These are phyloP conservation scores for Smutsia temminckii DNA, from an alignment of 2,797 vertebrate species.

Conservation along the genomic window DNA sequence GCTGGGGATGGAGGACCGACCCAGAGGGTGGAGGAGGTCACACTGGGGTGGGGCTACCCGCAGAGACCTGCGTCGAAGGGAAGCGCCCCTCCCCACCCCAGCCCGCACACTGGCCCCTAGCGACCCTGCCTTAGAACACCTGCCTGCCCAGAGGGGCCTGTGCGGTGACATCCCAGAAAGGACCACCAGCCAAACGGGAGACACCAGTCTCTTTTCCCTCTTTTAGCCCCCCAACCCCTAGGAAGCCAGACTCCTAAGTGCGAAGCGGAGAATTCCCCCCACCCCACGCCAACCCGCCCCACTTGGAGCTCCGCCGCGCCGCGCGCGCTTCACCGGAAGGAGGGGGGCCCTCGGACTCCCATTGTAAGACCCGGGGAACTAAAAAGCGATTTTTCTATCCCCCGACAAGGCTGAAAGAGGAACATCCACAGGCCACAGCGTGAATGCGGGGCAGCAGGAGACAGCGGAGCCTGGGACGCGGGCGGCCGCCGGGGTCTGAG, in stretches of 20 bases:
- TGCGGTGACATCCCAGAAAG: neutral
- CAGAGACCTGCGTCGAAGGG: neutral
- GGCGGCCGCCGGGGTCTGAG: accelerated
- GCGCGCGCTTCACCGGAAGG: neutral
- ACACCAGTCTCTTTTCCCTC: too few relatives aligned
- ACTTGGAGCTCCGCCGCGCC: neutral
- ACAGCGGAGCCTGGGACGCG: accelerated
- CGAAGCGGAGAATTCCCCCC: too few relatives aligned
- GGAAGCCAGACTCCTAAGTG: neutral
- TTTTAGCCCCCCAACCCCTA: neutral
- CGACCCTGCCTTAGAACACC: neutral
- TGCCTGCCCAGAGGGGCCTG: neutral
- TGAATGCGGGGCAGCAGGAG: neutral
- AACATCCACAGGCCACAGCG: neutral
- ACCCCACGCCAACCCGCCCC: neutral
- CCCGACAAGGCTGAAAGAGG: neutral
- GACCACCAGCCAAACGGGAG: neutral
- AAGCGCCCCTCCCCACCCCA: too few relatives aligned
- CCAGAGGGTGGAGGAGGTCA: neutral
- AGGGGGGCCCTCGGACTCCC: neutral
- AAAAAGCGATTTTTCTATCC: neutral
- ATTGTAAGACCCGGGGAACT: neutral
- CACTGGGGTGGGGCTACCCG: neutral
- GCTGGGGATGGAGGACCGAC: neutral
- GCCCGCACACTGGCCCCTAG: neutral